A percentile compares a stretch with the other conserved stretches of the same genome.
Conservation (phyloP, 2,888 invertebrate species). For the Spicauda simplicius region DNA sequence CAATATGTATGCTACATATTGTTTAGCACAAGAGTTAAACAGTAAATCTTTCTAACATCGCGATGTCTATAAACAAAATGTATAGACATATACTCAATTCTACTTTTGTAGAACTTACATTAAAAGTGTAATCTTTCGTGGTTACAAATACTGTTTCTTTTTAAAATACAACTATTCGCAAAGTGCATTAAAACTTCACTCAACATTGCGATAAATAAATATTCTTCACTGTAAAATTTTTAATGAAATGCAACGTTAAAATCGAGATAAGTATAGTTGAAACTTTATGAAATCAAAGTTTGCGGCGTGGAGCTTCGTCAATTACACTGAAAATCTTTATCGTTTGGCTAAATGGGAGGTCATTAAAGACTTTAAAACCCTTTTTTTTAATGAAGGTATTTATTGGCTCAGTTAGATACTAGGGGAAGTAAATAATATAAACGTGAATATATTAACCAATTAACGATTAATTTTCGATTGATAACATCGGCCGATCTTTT, state of each 20-base stretch:
- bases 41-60: no score
- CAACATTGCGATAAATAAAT: background rate
- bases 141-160: no score
- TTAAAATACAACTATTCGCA: background rate
- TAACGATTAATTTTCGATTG: no score
- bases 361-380: background rate
- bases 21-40: no score
- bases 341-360: background rate
- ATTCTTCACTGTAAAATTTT: background rate
- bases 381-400: background rate
- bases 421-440: no score
- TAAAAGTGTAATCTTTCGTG: no score
- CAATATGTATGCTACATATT: no score
- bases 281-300: background rate
- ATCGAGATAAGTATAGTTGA: background rate
- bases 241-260: background rate
- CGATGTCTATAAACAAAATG: no score
- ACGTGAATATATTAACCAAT: no score
- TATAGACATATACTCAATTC: no score
- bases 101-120: no score
- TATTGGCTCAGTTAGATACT: background rate
- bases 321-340: constrained; percentile 5
- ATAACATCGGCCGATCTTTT: no score
- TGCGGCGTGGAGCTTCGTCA: constrained; percentile 6
- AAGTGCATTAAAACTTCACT: background rate